Conservation (phyloP, 2,113 vertebrate genomes). For the Arenaria interpres region DNA sequence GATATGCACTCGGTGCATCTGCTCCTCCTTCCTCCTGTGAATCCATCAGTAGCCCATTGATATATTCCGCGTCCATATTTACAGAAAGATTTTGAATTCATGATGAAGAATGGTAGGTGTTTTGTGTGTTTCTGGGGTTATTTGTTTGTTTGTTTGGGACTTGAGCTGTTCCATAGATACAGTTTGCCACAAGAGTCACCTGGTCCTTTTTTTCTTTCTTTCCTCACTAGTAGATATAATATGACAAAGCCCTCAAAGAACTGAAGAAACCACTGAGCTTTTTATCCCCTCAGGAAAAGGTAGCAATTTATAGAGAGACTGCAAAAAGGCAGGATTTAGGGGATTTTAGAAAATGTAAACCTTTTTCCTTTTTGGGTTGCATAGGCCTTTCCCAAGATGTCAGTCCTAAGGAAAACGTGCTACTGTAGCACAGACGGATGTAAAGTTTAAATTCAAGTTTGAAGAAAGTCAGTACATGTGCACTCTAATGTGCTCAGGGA, state of each 20-base stretch:
- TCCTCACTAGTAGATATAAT: background rate
- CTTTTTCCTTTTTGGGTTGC: background rate
- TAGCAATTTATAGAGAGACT: constrained; percentile 40
- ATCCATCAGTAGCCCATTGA: background rate
- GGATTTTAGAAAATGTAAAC: constrained; percentile 57
- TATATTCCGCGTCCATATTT: background rate
- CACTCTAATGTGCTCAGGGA: background rate
- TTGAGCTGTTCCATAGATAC: background rate
- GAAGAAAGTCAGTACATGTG: background rate
- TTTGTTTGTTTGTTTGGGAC: background rate
- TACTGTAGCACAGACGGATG: constrained; percentile 1
- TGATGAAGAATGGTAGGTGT: background rate
- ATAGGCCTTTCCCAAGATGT: background rate
- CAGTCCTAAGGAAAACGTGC: background rate
- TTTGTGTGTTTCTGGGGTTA: background rate
- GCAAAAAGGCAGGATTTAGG: constrained; percentile 49
- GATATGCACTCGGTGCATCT: background rate
- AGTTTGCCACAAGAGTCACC: background rate
- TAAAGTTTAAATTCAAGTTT: constrained; percentile 27
- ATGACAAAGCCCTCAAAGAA: background rate
- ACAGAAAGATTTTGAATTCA: background rate
- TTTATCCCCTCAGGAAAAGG: constrained; percentile 34
- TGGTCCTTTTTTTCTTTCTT: background rate
- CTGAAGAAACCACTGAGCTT: constrained; percentile 2
- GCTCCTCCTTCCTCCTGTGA: background rate